Conservation (phyloP, 2,888 invertebrate genomes). For the Apomyelois bistriatella region DNA sequence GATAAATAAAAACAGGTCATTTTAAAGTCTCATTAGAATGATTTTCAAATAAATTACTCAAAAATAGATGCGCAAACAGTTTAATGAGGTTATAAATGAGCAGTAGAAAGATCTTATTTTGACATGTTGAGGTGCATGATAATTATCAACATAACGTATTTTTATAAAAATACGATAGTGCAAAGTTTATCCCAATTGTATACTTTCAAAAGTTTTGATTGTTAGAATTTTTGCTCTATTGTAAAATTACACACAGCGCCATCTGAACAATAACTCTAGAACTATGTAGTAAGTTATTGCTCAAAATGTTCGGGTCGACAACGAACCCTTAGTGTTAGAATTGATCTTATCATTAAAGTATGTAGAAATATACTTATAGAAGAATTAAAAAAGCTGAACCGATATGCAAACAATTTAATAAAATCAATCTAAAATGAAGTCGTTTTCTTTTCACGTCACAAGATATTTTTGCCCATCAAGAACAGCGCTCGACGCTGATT, state of each 20-base stretch:
- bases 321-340: neutral
- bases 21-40: no score
- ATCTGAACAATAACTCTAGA: slow-evolving; percentile 55
- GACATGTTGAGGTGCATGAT: no score
- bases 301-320: slow-evolving; percentile 27
- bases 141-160: no score
- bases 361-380: no score
- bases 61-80: no score
- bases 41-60: no score
- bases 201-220: neutral
- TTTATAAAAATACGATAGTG: no score
- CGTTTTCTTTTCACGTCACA: slow-evolving; percentile 28
- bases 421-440: slow-evolving; percentile 20
- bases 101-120: no score
- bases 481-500: slow-evolving; percentile 61
- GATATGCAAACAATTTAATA: slow-evolving; percentile 4
- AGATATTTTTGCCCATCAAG: slow-evolving; percentile 43
- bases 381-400: no score
- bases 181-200: neutral
- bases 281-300: slow-evolving; percentile 48
- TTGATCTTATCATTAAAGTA: neutral
- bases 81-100: no score
- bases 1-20: no score
- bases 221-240: neutral
- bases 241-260: slow-evolving; percentile 51